phyloP scores from a whole-genome alignment of 2,113 vertebrate genomes.

The Bos taurus region DNA sequence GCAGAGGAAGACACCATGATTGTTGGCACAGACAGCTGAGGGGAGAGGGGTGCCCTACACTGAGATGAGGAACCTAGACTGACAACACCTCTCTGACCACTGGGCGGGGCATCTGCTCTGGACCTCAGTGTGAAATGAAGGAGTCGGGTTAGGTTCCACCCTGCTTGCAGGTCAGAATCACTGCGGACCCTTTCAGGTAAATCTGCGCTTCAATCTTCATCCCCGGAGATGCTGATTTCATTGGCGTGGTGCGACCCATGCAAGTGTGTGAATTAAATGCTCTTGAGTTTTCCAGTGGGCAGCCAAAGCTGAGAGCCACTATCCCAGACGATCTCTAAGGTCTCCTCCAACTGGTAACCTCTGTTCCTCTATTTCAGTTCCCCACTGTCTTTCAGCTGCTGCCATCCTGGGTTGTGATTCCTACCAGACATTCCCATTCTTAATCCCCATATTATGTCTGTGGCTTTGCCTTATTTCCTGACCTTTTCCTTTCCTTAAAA shows the following conservation, averaged over 20 bases:
- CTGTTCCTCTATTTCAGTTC: not conserved
- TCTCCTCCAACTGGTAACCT: not conserved
- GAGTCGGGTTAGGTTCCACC: not conserved
- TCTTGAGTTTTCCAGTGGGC: not conserved
- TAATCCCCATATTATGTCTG: not conserved
- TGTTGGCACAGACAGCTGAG: not conserved
- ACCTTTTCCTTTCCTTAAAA: conserved; percentile 11
- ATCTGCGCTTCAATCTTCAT: not conserved
- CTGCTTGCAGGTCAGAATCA: not conserved
- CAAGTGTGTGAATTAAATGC: not conserved
- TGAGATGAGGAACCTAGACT: not conserved
- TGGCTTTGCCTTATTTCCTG: not conserved
- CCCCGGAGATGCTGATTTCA: not conserved
- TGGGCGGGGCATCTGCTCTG: not conserved
- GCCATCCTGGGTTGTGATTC: not conserved
- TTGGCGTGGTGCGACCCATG: not conserved
- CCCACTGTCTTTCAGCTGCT: not conserved
- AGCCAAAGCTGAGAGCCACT: not conserved
- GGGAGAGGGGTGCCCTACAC: not conserved
- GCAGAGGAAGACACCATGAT: too few relatives aligned
- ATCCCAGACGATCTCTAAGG: not conserved
- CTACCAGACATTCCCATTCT: not conserved
- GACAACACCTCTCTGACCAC: not conserved
- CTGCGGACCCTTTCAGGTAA: not conserved
- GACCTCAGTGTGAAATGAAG: not conserved